Evolutionary conservation across 2,113 vertebrate species (phyloP).

Genomic region (Centropus bengalensis): DNA sequence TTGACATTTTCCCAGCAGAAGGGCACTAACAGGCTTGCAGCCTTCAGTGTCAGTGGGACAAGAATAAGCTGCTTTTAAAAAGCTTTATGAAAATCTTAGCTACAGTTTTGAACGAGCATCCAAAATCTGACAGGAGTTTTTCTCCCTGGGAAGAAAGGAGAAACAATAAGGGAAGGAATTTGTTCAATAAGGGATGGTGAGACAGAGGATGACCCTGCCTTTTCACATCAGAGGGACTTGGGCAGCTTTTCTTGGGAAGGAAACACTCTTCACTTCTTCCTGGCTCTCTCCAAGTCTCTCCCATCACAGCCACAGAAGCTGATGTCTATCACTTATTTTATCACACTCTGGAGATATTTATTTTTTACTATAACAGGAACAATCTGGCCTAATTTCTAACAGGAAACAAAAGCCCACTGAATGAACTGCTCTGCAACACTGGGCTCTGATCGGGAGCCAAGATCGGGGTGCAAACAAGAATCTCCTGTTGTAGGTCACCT

Average conservation of each 20-base stretch:
- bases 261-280: background rate
- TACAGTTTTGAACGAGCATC: background rate
- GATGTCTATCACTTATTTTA: background rate
- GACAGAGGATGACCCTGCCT: background rate
- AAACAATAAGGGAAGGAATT: background rate
- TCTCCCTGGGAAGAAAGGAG: background rate
- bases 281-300: background rate
- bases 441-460: background rate
- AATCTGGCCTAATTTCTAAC: background rate
- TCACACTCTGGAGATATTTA: background rate
- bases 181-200: background rate
- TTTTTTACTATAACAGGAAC: background rate
- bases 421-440: background rate
- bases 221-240: background rate
- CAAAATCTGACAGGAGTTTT: background rate
- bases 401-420: conserved; percentile 27
- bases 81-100: background rate
- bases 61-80: background rate
- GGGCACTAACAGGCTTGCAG: background rate
- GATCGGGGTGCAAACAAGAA: background rate
- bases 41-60: background rate
- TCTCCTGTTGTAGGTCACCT: background rate
- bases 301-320: background rate
- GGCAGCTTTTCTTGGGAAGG: background rate
- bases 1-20: background rate